Conservation (phyloP, 1,140 invertebrate species). For the Penaeus indicus region DNA sequence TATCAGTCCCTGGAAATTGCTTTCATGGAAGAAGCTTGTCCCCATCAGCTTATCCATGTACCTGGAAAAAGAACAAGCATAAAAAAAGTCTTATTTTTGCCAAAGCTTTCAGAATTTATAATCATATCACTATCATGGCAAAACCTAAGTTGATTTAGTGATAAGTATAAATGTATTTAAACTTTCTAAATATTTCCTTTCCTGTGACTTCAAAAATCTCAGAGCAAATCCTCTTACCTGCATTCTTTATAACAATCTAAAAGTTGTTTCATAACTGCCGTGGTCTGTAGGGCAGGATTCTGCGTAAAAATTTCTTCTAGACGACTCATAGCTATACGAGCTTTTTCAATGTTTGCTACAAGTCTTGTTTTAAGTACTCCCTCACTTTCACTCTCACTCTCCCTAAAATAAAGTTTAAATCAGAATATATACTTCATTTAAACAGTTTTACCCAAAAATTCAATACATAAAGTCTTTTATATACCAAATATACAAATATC, state of each 20-base stretch:
- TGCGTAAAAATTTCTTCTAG: constrained; percentile 81
- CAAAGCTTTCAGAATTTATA: background rate
- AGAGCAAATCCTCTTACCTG: constrained; percentile 71
- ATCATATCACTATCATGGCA: background rate
- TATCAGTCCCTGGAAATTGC: constrained; percentile 79
- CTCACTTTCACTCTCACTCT: constrained; percentile 69
- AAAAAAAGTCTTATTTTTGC: constrained; percentile 11
- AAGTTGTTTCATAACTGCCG: constrained; percentile 84
- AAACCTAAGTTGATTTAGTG: too few species aligned
- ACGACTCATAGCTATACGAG: constrained; percentile 80
- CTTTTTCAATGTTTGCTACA: constrained; percentile 81
- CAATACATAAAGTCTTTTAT: background rate
- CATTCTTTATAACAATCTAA: constrained; percentile 89
- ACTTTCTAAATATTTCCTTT: background rate
- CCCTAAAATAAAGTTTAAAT: constrained; percentile 36
- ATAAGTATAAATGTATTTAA: background rate
- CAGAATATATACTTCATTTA: background rate
- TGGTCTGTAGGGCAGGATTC: constrained; percentile 79
- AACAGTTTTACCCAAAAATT: constrained; percentile 17
- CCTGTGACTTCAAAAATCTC: background rate
- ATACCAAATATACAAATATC: background rate
- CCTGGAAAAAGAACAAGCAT: constrained; percentile 67
- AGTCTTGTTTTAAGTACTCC: constrained; percentile 77
- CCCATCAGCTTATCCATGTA: constrained; percentile 87
- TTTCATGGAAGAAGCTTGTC: constrained; percentile 87